Evolutionary conservation across 2,113 vertebrate genomes (phyloP).

Genomic region (Thalassarche chlororhynchos): DNA sequence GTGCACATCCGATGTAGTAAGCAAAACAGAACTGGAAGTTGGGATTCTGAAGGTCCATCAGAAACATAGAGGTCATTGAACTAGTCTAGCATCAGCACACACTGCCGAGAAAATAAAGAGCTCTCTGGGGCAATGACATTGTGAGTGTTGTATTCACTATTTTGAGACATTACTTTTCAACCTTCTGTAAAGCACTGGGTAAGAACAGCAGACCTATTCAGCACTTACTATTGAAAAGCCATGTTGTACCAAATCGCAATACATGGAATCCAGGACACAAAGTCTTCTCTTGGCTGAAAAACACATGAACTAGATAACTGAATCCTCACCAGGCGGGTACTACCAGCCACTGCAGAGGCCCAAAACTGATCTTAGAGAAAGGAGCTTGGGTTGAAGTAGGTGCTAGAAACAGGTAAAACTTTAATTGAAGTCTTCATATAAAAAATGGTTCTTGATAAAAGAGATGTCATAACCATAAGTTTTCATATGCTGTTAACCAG

Average conservation of each 20-base stretch:
- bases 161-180: background rate
- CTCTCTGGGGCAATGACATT: background rate
- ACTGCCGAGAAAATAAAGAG: background rate
- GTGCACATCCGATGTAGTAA: background rate
- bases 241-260: background rate
- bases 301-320: background rate
- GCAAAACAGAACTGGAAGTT: background rate
- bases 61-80: background rate
- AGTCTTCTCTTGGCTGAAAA: background rate
- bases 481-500: background rate
- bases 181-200: background rate
- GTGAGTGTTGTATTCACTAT: fast-evolving
- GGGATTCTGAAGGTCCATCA: background rate
- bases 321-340: background rate
- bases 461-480: background rate
- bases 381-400: background rate
- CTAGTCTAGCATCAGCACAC: background rate
- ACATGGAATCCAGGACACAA: background rate
- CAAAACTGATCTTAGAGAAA: background rate
- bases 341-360: background rate
- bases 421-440: background rate
- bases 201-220: background rate
- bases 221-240: background rate
- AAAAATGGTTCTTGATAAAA: background rate
- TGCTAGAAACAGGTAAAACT: background rate